Base-by-base conservation (phyloP, 2,888 invertebrate genomes). In the Athetis lepigone region DNA sequence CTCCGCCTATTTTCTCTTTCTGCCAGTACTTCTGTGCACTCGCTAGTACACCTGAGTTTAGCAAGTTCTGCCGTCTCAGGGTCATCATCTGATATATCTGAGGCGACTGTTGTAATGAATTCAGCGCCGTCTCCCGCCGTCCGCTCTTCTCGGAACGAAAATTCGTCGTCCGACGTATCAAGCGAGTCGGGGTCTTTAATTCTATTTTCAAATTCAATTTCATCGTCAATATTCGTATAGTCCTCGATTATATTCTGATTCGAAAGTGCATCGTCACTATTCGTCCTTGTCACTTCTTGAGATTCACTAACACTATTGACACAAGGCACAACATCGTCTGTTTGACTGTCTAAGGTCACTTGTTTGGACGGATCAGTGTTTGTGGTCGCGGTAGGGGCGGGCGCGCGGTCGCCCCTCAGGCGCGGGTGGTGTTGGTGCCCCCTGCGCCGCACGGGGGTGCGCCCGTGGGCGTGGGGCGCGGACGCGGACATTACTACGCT, bases 21-120 rank as follows among this genome's bases (percentile, higher is more conserved):
- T 29, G 98, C 98, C 71, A 98, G 96, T 59, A 98, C 97, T 92
- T 99, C 98, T 3, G 98, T 97, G 73, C 98, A 96, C 91, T 98
- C 98, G 90, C 98, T 98, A 42, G 98, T 97, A 92, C 98, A 99
- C 79, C 98, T 96, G 69, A 98, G 95, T 87, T 97, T 97, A 11
- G 98, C 97, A 81, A 98, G 96, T 90, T 98, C 98, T 63, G 96
- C 97, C 11, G 97, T 96, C 89, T 98, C 98, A 40, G 96, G 97
- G 88, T 98, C 98, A 80, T 97, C 97, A 86, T 97, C 97, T 47
- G 90, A 88, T 80, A 88, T 85, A 77, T 94, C 94, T 52, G 90
- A 88, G 58, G 86, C 75, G 55, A 85, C 78, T 75, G 85, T 85
- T 61, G 87, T 85, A 64, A 87, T 83, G 69, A 90, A 87, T 83